A percentile compares a stretch with the other conserved stretches of the same genome.
phyloP scores from a whole-genome alignment of 2,888 invertebrate species.

The Odontomyia ornata region DNA sequence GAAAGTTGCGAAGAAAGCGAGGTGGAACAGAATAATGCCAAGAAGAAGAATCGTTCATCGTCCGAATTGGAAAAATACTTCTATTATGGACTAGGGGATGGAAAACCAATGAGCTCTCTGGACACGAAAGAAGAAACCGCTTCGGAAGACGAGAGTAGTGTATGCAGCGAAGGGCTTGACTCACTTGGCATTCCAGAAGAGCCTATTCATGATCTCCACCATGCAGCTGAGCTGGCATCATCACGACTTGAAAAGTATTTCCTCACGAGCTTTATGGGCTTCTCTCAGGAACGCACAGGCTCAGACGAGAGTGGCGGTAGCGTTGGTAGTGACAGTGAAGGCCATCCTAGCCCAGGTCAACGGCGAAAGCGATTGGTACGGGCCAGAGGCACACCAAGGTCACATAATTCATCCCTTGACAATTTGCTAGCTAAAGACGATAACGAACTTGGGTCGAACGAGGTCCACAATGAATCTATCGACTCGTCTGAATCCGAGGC shows the following conservation, averaged over 20 bases:
- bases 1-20: conserved; percentile 95
- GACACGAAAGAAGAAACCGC: conserved; percentile 70
- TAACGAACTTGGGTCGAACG: conserved; percentile 62
- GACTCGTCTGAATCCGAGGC: conserved; percentile 77
- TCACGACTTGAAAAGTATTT: conserved; percentile 91
- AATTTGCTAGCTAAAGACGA: conserved; percentile 76
- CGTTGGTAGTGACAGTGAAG: conserved; percentile 91
- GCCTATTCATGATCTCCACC: conserved; percentile 66
- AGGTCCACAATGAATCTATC: conserved; percentile 68
- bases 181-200: conserved; percentile 73
- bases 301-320: conserved; percentile 81
- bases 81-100: conserved; percentile 85
- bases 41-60: conserved; percentile 70
- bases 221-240: conserved; percentile 80
- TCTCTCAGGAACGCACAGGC: conserved; percentile 78
- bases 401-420: conserved; percentile 83
- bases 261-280: conserved; percentile 84
- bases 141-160: conserved; percentile 82
- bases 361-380: conserved; percentile 81
- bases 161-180: conserved; percentile 84
- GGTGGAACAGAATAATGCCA: conserved; percentile 73
- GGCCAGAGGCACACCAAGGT: conserved; percentile 82
- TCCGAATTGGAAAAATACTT: conserved; percentile 91
- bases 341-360: conserved; percentile 87
- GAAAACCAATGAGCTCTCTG: conserved; percentile 65